These are phyloP conservation scores for Platycheirus rosarum DNA, from an alignment of 2,888 invertebrate genomes.

Conservation along the genomic window DNA sequence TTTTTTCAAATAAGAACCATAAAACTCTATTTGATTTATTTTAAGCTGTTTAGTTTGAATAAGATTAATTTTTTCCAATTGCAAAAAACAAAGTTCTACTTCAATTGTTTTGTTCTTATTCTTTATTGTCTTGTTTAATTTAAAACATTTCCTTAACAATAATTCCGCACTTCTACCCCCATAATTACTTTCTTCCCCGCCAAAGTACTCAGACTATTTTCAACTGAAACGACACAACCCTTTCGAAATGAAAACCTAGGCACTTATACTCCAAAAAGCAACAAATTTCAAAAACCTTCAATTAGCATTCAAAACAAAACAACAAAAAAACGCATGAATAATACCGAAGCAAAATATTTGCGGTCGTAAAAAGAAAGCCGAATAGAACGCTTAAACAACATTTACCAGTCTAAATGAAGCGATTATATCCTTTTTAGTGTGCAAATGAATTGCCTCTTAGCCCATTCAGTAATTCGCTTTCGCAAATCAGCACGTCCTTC, in stretches of 20 bases:
- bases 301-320: slow-evolving; percentile 14
- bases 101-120: too few relatives aligned
- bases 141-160: too few relatives aligned
- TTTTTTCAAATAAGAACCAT: too few relatives aligned
- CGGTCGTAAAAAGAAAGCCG: slow-evolving; percentile 38
- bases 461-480: slow-evolving; percentile 45
- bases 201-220: too few relatives aligned
- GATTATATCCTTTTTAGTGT: slow-evolving; percentile 58
- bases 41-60: too few relatives aligned
- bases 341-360: slow-evolving; percentile 23
- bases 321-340: slow-evolving; percentile 23
- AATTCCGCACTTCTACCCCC: too few relatives aligned
- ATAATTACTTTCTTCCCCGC: too few relatives aligned
- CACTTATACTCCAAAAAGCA: slow-evolving; percentile 23
- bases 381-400: slow-evolving; percentile 35
- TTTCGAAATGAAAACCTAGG: slow-evolving; percentile 11
- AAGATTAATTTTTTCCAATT: too few relatives aligned
- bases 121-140: too few relatives aligned
- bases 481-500: slow-evolving; percentile 58
- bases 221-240: slow-evolving; percentile 3
- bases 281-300: slow-evolving; percentile 34
- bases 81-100: too few relatives aligned
- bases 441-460: slow-evolving; percentile 57
- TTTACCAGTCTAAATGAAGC: slow-evolving; percentile 55
- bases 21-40: too few relatives aligned